Conservation (phyloP, 2,797 vertebrate genomes). For the Salarias fasciatus region DNA sequence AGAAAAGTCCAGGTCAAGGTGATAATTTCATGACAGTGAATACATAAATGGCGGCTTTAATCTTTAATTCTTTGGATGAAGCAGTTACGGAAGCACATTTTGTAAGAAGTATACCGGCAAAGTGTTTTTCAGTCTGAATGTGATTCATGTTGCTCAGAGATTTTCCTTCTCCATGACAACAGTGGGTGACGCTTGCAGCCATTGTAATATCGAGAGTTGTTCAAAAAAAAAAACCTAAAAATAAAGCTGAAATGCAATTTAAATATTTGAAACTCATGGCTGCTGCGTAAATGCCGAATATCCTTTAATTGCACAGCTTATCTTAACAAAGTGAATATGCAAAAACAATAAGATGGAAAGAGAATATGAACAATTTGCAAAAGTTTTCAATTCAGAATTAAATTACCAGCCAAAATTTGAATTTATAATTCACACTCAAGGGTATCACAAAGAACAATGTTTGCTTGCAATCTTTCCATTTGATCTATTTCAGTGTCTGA, state of each 20-base stretch:
- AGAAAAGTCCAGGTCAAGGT: too few species aligned
- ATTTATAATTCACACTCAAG: neutral
- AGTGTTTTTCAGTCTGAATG: too few species aligned
- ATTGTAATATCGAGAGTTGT: neutral
- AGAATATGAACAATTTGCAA: neutral
- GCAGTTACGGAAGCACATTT: conserved; percentile 6
- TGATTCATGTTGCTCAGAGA: neutral
- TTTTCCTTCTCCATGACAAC: neutral
- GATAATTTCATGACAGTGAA: too few species aligned
- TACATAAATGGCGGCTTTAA: too few species aligned
- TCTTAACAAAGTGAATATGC: too few species aligned
- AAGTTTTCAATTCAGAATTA: too few species aligned
- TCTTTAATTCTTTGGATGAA: neutral
- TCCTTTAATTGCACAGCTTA: too few species aligned
- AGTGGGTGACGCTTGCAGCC: neutral
- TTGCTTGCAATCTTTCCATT: neutral
- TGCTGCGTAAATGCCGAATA: too few species aligned
- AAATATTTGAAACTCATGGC: too few species aligned
- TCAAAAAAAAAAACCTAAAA: neutral
- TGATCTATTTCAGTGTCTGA: neutral
- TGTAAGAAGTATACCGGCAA: too few species aligned
- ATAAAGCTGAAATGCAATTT: too few species aligned
- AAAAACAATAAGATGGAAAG: neutral
- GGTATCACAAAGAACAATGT: conserved; percentile 2
- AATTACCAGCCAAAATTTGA: neutral